phyloP scores from a whole-genome alignment of 2,113 vertebrate species.

The Acrocephalus arundinaceus region DNA sequence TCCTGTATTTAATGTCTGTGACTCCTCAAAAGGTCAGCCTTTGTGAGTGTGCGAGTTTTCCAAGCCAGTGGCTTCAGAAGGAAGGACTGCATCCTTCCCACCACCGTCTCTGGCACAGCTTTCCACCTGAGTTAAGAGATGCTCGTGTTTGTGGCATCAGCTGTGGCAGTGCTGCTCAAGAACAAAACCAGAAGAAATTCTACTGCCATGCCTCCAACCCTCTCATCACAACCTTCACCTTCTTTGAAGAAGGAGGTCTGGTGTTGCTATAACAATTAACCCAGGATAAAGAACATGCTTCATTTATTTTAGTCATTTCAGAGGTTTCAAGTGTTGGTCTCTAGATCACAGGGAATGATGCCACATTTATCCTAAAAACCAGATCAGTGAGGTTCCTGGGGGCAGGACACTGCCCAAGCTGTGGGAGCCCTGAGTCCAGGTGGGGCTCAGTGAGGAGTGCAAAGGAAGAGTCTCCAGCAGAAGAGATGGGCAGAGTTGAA shows the following conservation, averaged over 20 bases:
- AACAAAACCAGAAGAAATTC: neutral
- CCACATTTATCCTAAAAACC: neutral
- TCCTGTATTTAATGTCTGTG: constrained; percentile 27
- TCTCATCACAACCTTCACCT: neutral
- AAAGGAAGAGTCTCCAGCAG: neutral
- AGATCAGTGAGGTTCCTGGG: neutral
- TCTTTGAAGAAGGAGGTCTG: neutral
- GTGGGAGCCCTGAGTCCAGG: neutral
- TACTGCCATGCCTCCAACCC: rapidly evolving
- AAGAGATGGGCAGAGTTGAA: neutral
- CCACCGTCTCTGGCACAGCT: neutral
- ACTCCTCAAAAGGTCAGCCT: constrained; percentile 58
- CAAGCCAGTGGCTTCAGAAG: neutral
- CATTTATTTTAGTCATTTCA: neutral
- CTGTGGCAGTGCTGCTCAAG: neutral
- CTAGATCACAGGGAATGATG: neutral
- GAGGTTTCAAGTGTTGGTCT: neutral
- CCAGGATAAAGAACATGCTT: neutral
- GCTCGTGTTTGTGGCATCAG: neutral
- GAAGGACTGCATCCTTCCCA: neutral
- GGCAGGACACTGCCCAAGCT: neutral
- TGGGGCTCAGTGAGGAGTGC: rapidly evolving
- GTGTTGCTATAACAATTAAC: neutral
- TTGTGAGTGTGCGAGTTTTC: neutral
- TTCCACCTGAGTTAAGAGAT: neutral